Conservation (phyloP, 30 jellyfish, hydroid and myxozoan species). For the Pseudorhiza aurosa region DNA sequence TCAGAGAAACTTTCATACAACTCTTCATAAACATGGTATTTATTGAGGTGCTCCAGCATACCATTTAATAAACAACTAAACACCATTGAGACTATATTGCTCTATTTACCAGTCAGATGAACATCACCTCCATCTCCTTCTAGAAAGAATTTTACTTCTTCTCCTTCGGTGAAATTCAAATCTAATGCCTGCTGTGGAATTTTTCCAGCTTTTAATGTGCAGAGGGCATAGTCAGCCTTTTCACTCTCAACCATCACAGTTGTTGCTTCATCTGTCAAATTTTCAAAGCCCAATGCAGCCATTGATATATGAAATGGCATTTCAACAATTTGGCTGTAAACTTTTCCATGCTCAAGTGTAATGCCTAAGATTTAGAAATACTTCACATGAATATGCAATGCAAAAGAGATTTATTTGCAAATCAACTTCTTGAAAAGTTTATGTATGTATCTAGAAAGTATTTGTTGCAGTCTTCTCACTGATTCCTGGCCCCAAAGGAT, state of each 20-base stretch:
- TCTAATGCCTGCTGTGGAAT: conserved; percentile 87
- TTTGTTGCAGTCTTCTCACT: too few relatives aligned
- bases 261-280: conserved; percentile 68
- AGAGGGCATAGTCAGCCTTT: conserved; percentile 75
- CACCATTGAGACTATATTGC: background rate
- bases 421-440: too few relatives aligned
- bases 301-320: conserved; percentile 89
- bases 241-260: conserved; percentile 86
- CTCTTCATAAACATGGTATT: too few relatives aligned
- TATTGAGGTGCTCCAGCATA: background rate
- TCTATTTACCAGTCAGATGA: conserved; percentile 95
- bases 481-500: too few relatives aligned
- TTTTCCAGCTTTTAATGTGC: conserved; percentile 89
- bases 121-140: conserved; percentile 93
- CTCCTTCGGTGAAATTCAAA: conserved; percentile 94
- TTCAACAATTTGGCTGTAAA: conserved; percentile 90
- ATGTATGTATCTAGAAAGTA: too few relatives aligned
- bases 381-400: too few relatives aligned
- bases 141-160: conserved; percentile 82
- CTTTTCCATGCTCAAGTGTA: conserved; percentile 85
- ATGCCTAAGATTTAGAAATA: conserved; percentile 69
- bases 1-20: too few relatives aligned
- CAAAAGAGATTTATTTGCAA: too few relatives aligned
- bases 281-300: conserved; percentile 94
- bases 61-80: too few relatives aligned